Evolutionary conservation across 2,888 invertebrate species (phyloP), one percentile per base, ranked within the genome.

Genomic region (Microdon myrmicae): DNA sequence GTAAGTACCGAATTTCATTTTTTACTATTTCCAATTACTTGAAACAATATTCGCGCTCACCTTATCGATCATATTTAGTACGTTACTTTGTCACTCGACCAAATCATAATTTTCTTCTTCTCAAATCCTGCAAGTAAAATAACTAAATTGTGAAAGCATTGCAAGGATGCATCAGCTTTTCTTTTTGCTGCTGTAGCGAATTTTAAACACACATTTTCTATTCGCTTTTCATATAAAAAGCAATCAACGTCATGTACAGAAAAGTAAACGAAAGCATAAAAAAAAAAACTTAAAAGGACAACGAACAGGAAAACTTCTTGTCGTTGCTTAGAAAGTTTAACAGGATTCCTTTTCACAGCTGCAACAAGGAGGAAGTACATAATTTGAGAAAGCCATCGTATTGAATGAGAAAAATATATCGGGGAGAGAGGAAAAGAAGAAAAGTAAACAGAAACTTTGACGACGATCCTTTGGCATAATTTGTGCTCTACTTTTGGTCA

Each of bases 1-100:
- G 77, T 77, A 73, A 77, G 77, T 76, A n/a, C n/a, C n/a, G 49
- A 19, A 39, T 29, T 53, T 45, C 25, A 6, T 12, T 31, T 26
- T 19, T 38, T 34, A 23, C 22, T 6, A 8, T 16, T 14, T 17
- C 34, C 43, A 43, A 43, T 55, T 37, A 48, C 14, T 29, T 54
- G 41, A 53, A 58, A 45, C 45, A 58, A 51, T 51, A 64, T 43
- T 22, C 9, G 12, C 8, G 8, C 9, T 14, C 17, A 19, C 43
- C 16, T 20, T 22, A 39, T 7, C 2, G 19, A 20, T 8, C 23
- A 37, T 25, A 49, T 25, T 17, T 9, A 16, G 1, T 3, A n/a
- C 9, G 12, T 20, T 22, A 22, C 22, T 28, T 39, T 47, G 12
- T 28, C 17, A 39, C 29, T 23, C 19, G 29, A 31, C n/a, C n/a